Percentiles rank a stretch among this genome's conserved stretches.
Conservation (phyloP, 2,888 invertebrate genomes). For the Ryuthela nishihirai region DNA sequence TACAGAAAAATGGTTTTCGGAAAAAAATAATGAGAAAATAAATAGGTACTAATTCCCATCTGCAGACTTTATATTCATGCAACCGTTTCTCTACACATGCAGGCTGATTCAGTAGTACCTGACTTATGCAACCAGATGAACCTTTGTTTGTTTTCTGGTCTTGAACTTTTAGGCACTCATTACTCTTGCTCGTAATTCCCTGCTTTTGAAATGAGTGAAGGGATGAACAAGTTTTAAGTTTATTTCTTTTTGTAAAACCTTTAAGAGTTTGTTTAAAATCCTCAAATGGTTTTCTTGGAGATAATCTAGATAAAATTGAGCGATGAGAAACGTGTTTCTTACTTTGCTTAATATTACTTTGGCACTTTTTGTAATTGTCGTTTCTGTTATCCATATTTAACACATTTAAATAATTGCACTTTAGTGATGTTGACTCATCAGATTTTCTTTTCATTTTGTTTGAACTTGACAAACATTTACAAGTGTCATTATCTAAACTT, state of each 20-base stretch:
- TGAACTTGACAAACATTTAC: conserved; percentile 26
- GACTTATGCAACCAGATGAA: conserved; percentile 13
- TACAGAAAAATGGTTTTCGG: too few species aligned
- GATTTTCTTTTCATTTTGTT: too few species aligned
- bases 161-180: background rate
- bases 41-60: too few species aligned
- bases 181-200: background rate
- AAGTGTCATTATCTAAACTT: conserved; percentile 6
- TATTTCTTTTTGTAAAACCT: conserved; percentile 6
- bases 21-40: too few species aligned
- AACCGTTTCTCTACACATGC: too few species aligned
- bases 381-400: too few species aligned
- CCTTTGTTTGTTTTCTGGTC: background rate
- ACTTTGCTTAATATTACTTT: too few species aligned
- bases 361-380: too few species aligned
- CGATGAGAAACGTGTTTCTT: conserved; percentile 16
- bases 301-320: conserved; percentile 25
- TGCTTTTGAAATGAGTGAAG: background rate
- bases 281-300: conserved; percentile 23
- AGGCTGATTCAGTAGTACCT: conserved; percentile 18
- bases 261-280: conserved; percentile 28
- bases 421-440: too few species aligned
- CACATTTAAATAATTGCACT: too few species aligned
- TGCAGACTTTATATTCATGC: too few species aligned
- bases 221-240: background rate